A percentile compares a stretch with the other conserved stretches of the same genome.
Evolutionary conservation across 1,140 invertebrate genomes (phyloP).

Genomic region (Drosophila navojoa): DNA sequence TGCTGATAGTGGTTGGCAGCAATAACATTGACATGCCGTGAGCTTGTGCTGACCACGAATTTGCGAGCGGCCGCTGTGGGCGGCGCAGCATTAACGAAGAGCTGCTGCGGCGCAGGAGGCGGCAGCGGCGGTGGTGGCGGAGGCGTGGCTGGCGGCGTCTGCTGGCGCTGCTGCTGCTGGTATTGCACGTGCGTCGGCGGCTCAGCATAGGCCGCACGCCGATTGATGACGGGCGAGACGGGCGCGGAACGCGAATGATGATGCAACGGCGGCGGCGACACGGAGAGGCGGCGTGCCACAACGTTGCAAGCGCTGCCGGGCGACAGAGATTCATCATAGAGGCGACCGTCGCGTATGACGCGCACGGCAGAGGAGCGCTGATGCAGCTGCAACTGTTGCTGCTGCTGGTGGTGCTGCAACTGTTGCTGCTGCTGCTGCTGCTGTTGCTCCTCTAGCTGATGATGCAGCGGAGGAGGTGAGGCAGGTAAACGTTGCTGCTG

Average conservation of each 20-base stretch:
- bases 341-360: slow-evolving; percentile 77
- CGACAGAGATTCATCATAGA: slow-evolving; percentile 64
- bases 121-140: slow-evolving; percentile 45
- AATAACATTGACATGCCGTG: slow-evolving; percentile 74
- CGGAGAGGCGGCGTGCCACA: slow-evolving; percentile 59
- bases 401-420: slow-evolving; percentile 41
- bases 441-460: slow-evolving; percentile 59
- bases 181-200: slow-evolving; percentile 51
- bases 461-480: slow-evolving; percentile 71
- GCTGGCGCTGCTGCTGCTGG: slow-evolving; percentile 46
- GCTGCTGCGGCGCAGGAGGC: slow-evolving; percentile 45
- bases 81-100: slow-evolving; percentile 29
- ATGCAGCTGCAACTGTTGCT: slow-evolving; percentile 13
- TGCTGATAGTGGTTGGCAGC: slow-evolving; percentile 70
- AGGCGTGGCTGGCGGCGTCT: slow-evolving; percentile 57
- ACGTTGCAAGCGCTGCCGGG: slow-evolving; percentile 24
- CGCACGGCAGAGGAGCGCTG: slow-evolving; percentile 55
- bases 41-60: slow-evolving; percentile 75
- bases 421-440: slow-evolving; percentile 41
- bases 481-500: slow-evolving; percentile 19
- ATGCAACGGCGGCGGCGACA: slow-evolving; percentile 76
- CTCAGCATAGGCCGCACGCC: slow-evolving; percentile 48
- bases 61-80: slow-evolving; percentile 71
- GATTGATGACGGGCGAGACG: slow-evolving; percentile 61
- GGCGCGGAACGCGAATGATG: slow-evolving; percentile 77